Conservation (phyloP, 1,140 invertebrate genomes). For the Drosophila nikananu region DNA sequence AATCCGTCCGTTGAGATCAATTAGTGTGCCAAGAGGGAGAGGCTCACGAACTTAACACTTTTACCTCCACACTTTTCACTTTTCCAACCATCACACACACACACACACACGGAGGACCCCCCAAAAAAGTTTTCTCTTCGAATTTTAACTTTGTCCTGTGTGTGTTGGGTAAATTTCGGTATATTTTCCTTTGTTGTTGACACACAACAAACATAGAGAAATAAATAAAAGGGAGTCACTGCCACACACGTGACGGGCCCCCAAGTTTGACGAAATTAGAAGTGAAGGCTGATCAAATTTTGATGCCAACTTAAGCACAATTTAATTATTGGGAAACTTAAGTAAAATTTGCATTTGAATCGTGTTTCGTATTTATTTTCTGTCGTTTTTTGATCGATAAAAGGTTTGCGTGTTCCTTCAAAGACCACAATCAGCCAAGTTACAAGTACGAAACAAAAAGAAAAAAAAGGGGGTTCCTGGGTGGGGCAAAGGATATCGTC, state of each 20-base stretch:
- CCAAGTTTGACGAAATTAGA: slow-evolving; percentile 1
- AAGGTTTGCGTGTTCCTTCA: slow-evolving; percentile 2
- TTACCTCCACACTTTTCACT: slow-evolving; percentile 17
- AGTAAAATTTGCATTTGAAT: slow-evolving; percentile 1
- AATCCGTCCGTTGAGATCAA: slow-evolving; percentile 75
- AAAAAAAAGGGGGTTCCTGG: background rate
- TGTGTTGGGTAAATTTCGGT: slow-evolving; percentile 17
- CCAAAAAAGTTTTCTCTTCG: slow-evolving; percentile 16
- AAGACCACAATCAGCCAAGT: slow-evolving; percentile 28
- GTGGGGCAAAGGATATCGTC: slow-evolving; percentile 47
- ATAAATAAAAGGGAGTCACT: slow-evolving; percentile 2
- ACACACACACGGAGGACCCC: background rate
- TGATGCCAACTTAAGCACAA: slow-evolving; percentile 13
- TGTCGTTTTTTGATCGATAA: background rate
- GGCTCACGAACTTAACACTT: slow-evolving; percentile 42
- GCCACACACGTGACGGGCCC: slow-evolving; percentile 29
- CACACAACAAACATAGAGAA: background rate
- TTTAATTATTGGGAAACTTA: slow-evolving; percentile 20
- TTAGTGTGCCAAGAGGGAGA: slow-evolving; percentile 56
- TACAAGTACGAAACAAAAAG: background rate
- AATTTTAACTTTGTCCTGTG: slow-evolving; percentile 30
- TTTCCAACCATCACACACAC: background rate
- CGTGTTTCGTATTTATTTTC: background rate
- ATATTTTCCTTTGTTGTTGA: slow-evolving; percentile 49
- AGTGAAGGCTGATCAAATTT: slow-evolving; percentile 12